Evolutionary conservation across 2,797 vertebrate genomes (phyloP).

Genomic region (Spheniscus humboldti): DNA sequence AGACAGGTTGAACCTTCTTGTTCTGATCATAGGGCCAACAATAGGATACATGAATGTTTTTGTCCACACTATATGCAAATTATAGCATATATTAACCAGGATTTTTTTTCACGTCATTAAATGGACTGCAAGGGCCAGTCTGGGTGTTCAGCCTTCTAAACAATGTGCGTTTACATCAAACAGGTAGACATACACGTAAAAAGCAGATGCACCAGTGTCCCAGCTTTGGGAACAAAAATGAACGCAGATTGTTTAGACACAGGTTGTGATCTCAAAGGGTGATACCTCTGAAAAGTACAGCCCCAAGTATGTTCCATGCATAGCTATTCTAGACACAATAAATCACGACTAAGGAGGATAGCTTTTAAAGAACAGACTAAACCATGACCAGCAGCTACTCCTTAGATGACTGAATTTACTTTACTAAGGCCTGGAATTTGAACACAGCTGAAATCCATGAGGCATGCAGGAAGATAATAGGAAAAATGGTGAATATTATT

Average conservation of each 20-base stretch:
- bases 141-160: not conserved
- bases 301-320: not conserved
- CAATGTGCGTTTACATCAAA: not conserved
- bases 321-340: not conserved
- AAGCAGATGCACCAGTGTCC: not conserved
- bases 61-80: not conserved
- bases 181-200: not conserved
- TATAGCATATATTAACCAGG: not conserved
- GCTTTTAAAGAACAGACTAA: not conserved
- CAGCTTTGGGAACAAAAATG: not conserved
- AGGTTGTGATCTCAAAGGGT: not conserved
- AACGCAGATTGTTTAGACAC: not conserved
- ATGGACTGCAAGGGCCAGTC: not conserved
- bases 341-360: not conserved
- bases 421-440: not conserved
- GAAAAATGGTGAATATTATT: not conserved
- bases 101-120: not conserved
- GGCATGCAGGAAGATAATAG: not conserved
- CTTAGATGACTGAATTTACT: not conserved
- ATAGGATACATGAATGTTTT: not conserved
- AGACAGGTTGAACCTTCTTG: not conserved
- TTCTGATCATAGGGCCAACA: not conserved
- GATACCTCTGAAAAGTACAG: not conserved
- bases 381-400: not conserved
- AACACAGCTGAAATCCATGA: not conserved